Base-by-base conservation (phyloP, 2,113 vertebrate species). In the Himantopus leucocephalus region DNA sequence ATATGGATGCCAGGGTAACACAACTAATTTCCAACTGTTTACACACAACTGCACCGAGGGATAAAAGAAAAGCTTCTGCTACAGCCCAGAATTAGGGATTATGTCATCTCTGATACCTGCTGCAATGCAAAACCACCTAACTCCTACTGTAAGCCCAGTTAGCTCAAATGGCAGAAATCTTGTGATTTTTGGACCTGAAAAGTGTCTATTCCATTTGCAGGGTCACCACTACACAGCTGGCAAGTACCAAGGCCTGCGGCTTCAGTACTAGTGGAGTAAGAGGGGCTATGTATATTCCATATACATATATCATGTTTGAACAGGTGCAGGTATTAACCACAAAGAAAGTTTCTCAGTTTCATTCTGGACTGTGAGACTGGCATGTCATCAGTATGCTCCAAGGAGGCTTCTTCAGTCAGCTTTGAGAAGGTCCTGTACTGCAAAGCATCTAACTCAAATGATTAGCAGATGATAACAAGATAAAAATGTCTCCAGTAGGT, bases 321-420 rank as follows among this genome's bases (percentile, higher is more conserved):
- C 93, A 96, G 96, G 95, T 97, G 96, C 85, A 94, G 93, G 43
- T 62, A 95, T 92, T 92, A 94, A 96, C 96, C 92, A 96, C 86
- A 92, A 91, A 90, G 88, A 91, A 89, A 80, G 76, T 91, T 87
- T 89, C 91, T 95, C 88, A 76, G 10, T 94, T 97, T 97, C 91
- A 87, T 95, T 94, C 74, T 89, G 79, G 77, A 72, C 79, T 48
- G 19, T 14, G 66, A 86, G 60, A 92, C 45, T 66, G 86, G 76
- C 58, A 50, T 81, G 64, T 85, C 92, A 88, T 80, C 83, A 77
- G 59, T 63, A 48, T 45, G 60, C 66, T 95, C 87, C 77, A 96
- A 93, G 48, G 68, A 96, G 70, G 39, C 89, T 93, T 94, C 91
- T 93, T 85, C 81, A 94, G 37, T 50, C 63, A 85, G 58, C 37